Evolutionary conservation across 2,797 vertebrate species (phyloP), one percentile per base, ranked within the genome.

Genomic region (Cirrhinus molitorella): DNA sequence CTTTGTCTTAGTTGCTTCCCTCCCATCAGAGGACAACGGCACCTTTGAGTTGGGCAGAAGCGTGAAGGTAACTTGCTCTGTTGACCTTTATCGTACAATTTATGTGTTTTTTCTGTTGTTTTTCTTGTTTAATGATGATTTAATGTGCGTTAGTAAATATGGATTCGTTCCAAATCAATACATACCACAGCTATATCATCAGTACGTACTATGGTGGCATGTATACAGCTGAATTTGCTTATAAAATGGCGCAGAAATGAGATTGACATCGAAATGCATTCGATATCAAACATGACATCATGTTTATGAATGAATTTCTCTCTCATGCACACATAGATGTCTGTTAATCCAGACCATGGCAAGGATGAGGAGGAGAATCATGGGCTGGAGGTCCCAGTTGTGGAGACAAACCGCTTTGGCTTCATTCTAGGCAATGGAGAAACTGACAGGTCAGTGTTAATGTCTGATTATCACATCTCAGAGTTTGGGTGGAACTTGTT

Each of bases 331-430:
- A 83, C 59, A 49, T 86, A 89, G 87, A 95, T 95, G 94, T 90
- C 57, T 85, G 75, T 87, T 85, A 16, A 86, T 84, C 83, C 83
- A 67, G 88, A 67, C 73, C 67, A 81, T 81, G 86, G 68, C 71
- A 82, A 85, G 71, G 89, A 88, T 82, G 90, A 91, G 21, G 93
- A 93, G 84, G 91, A 92, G 77, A 90, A 86, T 81, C 92, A 91
- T 72, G 92, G 86, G 74, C 92, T 90, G 25, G 93, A 94, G 78
- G 90, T 89, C 14, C 45, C 61, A 25, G 83, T 85, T 8, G 40
- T 86, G 47, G 93, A 95, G 91, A 96, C 94, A 2, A 95, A 96
- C 85, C 94, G 95, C 9, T 95, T 94, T 88, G 95, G 95, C 70
- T 96, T 96, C 87, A 92, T 96, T 45, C 78, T 96, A 85, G 90